phyloP scores from a whole-genome alignment of 2,888 invertebrate genomes.

The Pyrgus malvae region DNA sequence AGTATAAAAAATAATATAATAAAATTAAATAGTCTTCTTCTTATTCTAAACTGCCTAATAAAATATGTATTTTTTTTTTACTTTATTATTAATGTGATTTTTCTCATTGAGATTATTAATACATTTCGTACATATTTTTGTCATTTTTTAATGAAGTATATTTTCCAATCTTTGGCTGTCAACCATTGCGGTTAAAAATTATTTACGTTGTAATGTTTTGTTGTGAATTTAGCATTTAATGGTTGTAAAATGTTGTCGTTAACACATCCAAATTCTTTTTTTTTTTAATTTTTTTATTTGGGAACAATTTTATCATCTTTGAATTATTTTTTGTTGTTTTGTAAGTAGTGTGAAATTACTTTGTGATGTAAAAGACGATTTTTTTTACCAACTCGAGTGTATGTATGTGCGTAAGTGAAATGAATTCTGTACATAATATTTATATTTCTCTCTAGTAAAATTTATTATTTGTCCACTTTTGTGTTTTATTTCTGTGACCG shows the following conservation, averaged over 20 bases:
- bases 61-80: no score
- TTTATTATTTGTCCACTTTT: slow-evolving; percentile 40
- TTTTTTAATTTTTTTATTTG: background rate
- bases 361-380: background rate
- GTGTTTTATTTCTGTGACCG: slow-evolving; percentile 25
- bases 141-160: no score
- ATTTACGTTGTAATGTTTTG: background rate
- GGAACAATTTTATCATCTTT: background rate
- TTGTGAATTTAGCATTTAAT: slow-evolving; percentile 20
- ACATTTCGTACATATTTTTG: no score
- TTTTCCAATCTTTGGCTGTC: no score
- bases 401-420: slow-evolving; percentile 32
- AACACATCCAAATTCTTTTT: background rate
- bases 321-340: slow-evolving; percentile 9
- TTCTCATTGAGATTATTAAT: no score
- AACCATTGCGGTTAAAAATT: background rate
- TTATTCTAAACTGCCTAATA: no score
- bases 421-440: slow-evolving; percentile 41
- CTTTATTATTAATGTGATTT: no score
- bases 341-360: slow-evolving; percentile 22
- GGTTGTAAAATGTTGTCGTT: slow-evolving; percentile 6
- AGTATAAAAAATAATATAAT: no score
- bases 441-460: slow-evolving; percentile 43
- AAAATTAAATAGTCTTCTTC: no score
- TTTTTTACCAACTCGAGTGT: slow-evolving; percentile 27